A percentile compares a stretch with the other conserved stretches of the same genome.
These are phyloP conservation scores for Meiosimyza platycephala DNA, from an alignment of 2,888 invertebrate genomes.

Conservation along the genomic window DNA sequence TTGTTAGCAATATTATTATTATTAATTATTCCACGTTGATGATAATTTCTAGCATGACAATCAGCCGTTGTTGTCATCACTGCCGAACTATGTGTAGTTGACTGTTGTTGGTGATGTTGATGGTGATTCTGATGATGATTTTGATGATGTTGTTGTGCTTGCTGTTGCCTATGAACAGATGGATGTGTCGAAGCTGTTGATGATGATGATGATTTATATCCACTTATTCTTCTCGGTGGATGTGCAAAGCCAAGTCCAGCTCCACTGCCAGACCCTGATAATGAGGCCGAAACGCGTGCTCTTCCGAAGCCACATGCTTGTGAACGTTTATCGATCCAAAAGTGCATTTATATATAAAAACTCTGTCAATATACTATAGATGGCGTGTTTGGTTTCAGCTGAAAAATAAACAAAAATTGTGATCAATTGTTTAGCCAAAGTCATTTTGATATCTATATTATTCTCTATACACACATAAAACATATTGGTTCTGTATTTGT, in stretches of 20 bases:
- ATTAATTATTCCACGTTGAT: conserved; percentile 35
- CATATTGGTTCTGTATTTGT: too few relatives aligned
- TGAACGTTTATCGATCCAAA: conserved; percentile 88
- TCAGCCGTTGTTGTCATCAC: conserved; percentile 51
- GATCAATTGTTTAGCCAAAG: too few relatives aligned
- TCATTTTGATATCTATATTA: too few relatives aligned
- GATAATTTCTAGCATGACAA: conserved; percentile 41
- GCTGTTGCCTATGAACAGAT: conserved; percentile 70
- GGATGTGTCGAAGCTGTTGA: conserved; percentile 70
- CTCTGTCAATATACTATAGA: too few relatives aligned
- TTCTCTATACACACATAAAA: too few relatives aligned
- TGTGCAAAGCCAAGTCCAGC: conserved; percentile 69
- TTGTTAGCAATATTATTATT: conserved; percentile 40
- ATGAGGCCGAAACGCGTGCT: conserved; percentile 76
- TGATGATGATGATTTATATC: conserved; percentile 62
- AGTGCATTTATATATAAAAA: conserved; percentile 74
- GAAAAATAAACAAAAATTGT: too few relatives aligned
- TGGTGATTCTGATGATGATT: conserved; percentile 46
- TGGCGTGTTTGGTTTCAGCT: too few relatives aligned
- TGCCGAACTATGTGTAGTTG: conserved; percentile 41
- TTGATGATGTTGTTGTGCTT: conserved; percentile 67
- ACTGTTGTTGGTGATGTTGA: conserved; percentile 49
- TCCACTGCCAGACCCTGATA: conserved; percentile 73
- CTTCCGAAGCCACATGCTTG: conserved; percentile 81
- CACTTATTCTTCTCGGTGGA: conserved; percentile 67